Conservation (phyloP, 2,888 invertebrate species). For the Caenorhabditis japonica region DNA sequence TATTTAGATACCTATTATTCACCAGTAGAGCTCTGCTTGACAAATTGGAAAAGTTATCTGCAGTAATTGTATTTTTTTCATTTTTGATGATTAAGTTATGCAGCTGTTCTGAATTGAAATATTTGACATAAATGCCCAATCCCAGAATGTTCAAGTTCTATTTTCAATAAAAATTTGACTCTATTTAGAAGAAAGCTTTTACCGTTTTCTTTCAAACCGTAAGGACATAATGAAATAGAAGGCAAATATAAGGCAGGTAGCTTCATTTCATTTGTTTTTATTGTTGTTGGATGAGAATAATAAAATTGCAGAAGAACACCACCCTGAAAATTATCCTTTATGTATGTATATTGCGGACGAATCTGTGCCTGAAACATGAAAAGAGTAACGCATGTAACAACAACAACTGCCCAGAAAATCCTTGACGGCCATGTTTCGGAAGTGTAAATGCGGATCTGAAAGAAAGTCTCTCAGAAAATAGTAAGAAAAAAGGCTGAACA, state of each 20-base stretch:
- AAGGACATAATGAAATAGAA: constrained; percentile 50
- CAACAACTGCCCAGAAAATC: constrained; percentile 70
- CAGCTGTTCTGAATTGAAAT: no score
- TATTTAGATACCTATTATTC: not conserved
- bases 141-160: no score
- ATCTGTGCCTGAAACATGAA: constrained; percentile 66
- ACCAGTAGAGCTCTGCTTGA: no score
- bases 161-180: not conserved
- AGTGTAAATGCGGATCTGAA: constrained; percentile 65
- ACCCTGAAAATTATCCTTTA: constrained; percentile 22
- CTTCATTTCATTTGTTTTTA: constrained; percentile 24
- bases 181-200: not conserved
- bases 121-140: no score
- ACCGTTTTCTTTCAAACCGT: constrained; percentile 31
- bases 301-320: constrained; percentile 56
- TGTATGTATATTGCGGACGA: not conserved
- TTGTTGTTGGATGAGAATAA: constrained; percentile 54
- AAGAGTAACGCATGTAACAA: constrained; percentile 62
- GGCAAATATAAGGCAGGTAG: constrained; percentile 27
- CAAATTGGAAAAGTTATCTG: not conserved
- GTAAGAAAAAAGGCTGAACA: constrained; percentile 15
- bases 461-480: constrained; percentile 13
- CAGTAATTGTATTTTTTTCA: no score
- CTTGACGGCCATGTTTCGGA: constrained; percentile 68
- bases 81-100: no score